Evolutionary conservation across 2,888 invertebrate species (phyloP).

Genomic region (Volucella zonaria): DNA sequence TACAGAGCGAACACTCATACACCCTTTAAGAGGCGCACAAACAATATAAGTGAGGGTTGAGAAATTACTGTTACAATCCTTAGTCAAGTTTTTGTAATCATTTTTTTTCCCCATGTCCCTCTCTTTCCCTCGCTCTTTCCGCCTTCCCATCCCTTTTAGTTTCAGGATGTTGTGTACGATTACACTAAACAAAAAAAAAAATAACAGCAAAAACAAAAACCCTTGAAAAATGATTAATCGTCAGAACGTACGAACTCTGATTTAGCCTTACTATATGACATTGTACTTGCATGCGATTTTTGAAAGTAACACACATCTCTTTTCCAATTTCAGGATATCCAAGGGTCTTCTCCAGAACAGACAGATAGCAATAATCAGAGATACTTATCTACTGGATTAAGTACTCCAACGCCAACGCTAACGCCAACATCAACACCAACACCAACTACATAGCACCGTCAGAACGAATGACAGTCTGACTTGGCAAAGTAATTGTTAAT

Average conservation of each 20-base stretch:
- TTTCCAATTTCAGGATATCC: slow-evolving; percentile 27
- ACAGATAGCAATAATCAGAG: slow-evolving; percentile 18
- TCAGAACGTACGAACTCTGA: slow-evolving; percentile 22
- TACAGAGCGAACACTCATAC: background rate
- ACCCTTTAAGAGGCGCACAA: slow-evolving; percentile 13
- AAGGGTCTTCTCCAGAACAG: background rate
- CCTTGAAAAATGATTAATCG: slow-evolving; percentile 48
- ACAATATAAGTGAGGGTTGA: slow-evolving; percentile 48
- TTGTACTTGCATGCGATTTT: background rate
- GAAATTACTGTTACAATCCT: slow-evolving; percentile 60
- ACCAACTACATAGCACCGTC: background rate
- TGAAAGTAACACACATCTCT: background rate
- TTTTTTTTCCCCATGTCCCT: slow-evolving; percentile 21
- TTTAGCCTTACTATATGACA: background rate
- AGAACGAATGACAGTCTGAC: slow-evolving; percentile 16
- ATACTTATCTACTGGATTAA: slow-evolving; percentile 12
- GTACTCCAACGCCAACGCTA: background rate
- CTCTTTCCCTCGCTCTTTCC: background rate
- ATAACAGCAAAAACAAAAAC: slow-evolving; percentile 5
- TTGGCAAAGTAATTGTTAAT: slow-evolving; percentile 38
- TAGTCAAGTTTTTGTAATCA: slow-evolving; percentile 53
- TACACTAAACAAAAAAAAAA: background rate
- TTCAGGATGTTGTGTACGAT: slow-evolving; percentile 22
- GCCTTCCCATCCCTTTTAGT: slow-evolving; percentile 14
- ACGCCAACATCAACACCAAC: background rate